Evolutionary conservation across 2,888 invertebrate genomes (phyloP).

Genomic region (Apodemia mormo): DNA sequence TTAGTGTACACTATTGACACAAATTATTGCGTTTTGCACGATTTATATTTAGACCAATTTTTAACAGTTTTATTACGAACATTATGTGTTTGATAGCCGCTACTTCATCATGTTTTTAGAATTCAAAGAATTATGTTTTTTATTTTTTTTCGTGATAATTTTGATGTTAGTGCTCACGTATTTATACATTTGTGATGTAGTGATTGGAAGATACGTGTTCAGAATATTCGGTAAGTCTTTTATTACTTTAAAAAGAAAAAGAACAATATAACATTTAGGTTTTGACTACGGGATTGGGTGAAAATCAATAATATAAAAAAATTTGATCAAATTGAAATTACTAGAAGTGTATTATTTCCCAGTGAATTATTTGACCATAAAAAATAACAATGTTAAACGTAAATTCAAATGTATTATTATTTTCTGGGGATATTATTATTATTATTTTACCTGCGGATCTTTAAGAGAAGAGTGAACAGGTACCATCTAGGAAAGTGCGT

Average conservation of each 20-base stretch:
- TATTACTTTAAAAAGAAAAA: conserved; percentile 6
- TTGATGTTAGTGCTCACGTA: conserved; percentile 57
- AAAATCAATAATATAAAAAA: no score
- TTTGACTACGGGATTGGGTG: no score
- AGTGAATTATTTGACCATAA: no score
- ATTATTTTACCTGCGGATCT: no score
- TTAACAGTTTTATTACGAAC: conserved; percentile 8
- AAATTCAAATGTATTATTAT: no score
- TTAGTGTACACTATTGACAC: background rate
- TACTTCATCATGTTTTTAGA: conserved; percentile 52
- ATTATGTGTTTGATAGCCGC: conserved; percentile 5
- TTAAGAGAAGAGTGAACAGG: no score
- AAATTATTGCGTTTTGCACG: conserved; percentile 20
- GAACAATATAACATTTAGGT: no score
- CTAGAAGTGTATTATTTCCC: no score
- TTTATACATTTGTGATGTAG: conserved; percentile 61
- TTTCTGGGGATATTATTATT: no score
- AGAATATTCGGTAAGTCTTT: conserved; percentile 62
- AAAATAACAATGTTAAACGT: no score
- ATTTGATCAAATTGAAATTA: no score
- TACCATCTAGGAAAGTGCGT: no score
- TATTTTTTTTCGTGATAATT: conserved; percentile 50
- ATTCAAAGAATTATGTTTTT: conserved; percentile 53
- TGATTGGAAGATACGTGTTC: conserved; percentile 57
- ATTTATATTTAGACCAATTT: background rate